phyloP scores from a whole-genome alignment of 2,888 invertebrate genomes.

The Heliconius erato region DNA sequence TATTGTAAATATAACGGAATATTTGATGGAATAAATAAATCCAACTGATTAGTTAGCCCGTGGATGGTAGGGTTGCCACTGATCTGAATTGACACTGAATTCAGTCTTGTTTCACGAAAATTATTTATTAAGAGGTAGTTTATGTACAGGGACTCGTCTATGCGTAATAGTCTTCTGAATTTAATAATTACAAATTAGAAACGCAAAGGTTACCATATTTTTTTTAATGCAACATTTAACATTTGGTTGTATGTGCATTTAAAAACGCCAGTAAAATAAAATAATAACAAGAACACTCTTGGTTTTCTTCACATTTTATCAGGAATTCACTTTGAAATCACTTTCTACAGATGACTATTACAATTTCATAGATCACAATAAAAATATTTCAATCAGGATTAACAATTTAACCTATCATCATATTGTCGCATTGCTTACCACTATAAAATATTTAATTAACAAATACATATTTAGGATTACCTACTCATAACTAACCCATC shows the following conservation, averaged over 20 bases:
- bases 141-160: slow-evolving; percentile 71
- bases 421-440: slow-evolving; percentile 83
- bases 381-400: slow-evolving; percentile 52
- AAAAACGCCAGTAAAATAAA: not conserved
- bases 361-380: slow-evolving; percentile 42
- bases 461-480: slow-evolving; percentile 37
- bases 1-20: slow-evolving; percentile 17
- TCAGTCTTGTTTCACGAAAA: slow-evolving; percentile 82
- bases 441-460: slow-evolving; percentile 60
- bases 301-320: not conserved
- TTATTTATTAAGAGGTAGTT: slow-evolving; percentile 73
- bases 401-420: slow-evolving; percentile 77
- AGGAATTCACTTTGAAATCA: not conserved
- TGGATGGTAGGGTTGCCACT: slow-evolving; percentile 54
- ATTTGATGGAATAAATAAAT: slow-evolving; percentile 24
- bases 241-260: too few relatives aligned
- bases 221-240: too few relatives aligned
- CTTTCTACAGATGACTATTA: slow-evolving; percentile 44
- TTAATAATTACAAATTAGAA: slow-evolving; percentile 6
- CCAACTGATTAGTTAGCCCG: slow-evolving; percentile 26
- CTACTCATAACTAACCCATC: not conserved
- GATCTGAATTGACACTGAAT: slow-evolving; percentile 85
- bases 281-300: not conserved
- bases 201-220: not conserved
- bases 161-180: slow-evolving; percentile 41